Evolutionary conservation across 1,140 invertebrate species (phyloP), one percentile per base, ranked within the genome.

Genomic region (Sminthurides bifidus): DNA sequence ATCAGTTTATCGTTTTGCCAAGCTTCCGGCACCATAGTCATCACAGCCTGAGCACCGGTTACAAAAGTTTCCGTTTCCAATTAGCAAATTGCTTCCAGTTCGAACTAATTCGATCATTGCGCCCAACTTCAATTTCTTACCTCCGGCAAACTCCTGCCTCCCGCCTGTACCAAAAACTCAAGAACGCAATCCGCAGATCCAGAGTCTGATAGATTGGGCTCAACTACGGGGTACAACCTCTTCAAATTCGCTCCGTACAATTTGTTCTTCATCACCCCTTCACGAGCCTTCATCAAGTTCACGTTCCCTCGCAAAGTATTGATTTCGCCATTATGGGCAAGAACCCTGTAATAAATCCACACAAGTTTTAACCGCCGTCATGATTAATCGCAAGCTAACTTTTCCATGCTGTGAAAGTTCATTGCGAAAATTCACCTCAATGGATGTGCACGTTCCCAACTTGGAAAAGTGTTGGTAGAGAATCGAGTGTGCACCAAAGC

Each of bases 261-360:
- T 1, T 79, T 72, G 68, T 84, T 93, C 63, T 85, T 81, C 95
- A 99, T 98, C 0, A 97, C 90, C 54, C 95, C 95, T 74, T 98
- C 95, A 51, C 95, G 79, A 27, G 94, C 94, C 70, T 92, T 92
- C 93, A 98, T 98, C 45, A 92, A 79, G 73, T 99, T 99, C 0
- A 96, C 87, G 70, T 98, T 99, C 53, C 95, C 95, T 58, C 92
- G 81, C 26, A 98, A 78, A 4, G 94, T 98, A 73, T 98, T 98
- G 68, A 99, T 99, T 76, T 99, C 95, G 45, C 95, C 95, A 76
- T 99, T 99, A 74, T 99, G 95, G 56, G 94, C 94, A 53, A 99
- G 74, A 54, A 92, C 80, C 70, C 91, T 92, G 72, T 0, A 71
- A 67, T 54, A 14, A 46, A 5, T 35, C 3, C 19, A 59, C 10